Base-by-base conservation (phyloP, 2,797 vertebrate genomes). In the Sebastes variabilis region DNA sequence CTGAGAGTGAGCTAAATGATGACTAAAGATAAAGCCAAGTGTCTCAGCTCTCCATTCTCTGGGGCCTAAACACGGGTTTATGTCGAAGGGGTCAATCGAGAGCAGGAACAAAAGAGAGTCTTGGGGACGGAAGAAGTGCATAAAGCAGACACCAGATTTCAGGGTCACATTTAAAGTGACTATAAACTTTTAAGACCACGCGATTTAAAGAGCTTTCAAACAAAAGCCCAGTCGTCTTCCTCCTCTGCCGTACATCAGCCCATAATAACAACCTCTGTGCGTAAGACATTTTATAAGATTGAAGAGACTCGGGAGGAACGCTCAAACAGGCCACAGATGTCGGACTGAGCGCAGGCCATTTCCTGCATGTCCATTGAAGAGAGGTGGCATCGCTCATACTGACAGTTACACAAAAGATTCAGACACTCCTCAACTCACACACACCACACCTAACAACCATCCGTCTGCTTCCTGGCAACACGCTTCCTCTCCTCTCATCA, bases 201-300 rank as follows among this genome's bases (percentile, higher is more conserved):
- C 59, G 25, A 79, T 88, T 87, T 71, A 80, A 74, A 67, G 56
- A 80, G 64, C 75, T 74, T 85, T 88, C 77, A 83, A 74, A 85
- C 84, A 81, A 83, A 74, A 87, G 38, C 71, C 52, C 62, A 20
- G 49, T 52, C 8, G 46, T 65, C 72, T 74, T 80, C 72, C 54
- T 59, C 55, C 14, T 71, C 34, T 62, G 77, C 24, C 3, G 52
- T 64, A 76, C 14, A 52, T 71, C 77, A 64, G 74, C n/a, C 60
- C 66, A 49, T 54, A 46, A 46, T 46, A 75, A 86, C 84, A 84
- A 73, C 66, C 56, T 80, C 67, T 66, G 62, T 34, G 73, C 3
- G 8, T 13, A 61, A 60, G 77, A 69, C 72, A 34, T 78, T 79
- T 77, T 79, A 38, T 56, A 34, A 66, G 72, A 72, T 27, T 79